These are phyloP conservation scores for Hartigia nigra DNA, from an alignment of 2,888 invertebrate species.

Conservation along the genomic window DNA sequence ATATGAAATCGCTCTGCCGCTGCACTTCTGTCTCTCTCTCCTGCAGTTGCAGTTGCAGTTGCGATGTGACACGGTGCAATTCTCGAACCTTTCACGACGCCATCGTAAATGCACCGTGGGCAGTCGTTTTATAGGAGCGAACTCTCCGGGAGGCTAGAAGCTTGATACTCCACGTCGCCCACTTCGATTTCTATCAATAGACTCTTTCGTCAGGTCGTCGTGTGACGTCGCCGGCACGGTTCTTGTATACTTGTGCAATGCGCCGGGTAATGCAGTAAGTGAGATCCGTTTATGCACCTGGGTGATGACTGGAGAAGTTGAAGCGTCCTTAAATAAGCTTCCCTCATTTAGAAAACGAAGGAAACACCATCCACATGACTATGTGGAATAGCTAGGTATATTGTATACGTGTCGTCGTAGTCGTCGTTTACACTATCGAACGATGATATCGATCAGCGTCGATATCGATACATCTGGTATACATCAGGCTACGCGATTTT, in stretches of 20 bases:
- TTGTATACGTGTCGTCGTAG: not conserved
- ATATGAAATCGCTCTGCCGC: not conserved
- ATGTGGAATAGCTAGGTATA: not conserved
- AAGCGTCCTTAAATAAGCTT: not conserved
- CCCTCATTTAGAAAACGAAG: not conserved
- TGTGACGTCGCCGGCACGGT: slow-evolving; percentile 33
- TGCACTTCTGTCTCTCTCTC: not conserved
- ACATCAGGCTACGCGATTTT: not conserved
- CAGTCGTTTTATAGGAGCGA: slow-evolving; percentile 2
- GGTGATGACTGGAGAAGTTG: not conserved
- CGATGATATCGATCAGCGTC: not conserved
- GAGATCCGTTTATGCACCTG: not conserved
- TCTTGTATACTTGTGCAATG: not conserved
- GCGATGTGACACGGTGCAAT: not conserved
- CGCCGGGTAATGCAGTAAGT: not conserved
- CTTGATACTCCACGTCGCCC: slow-evolving; percentile 33
- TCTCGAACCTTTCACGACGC: slow-evolving; percentile 1
- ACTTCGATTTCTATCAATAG: slow-evolving; percentile 54
- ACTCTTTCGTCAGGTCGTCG: slow-evolving; percentile 52
- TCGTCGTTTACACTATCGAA: not conserved
- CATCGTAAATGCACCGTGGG: not conserved
- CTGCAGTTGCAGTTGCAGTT: not conserved
- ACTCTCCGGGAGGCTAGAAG: not conserved
- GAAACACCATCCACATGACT: not conserved
- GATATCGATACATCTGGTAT: not conserved